Conservation (phyloP, 2,113 vertebrate species). For the Lycocorax pyrrhopterus region DNA sequence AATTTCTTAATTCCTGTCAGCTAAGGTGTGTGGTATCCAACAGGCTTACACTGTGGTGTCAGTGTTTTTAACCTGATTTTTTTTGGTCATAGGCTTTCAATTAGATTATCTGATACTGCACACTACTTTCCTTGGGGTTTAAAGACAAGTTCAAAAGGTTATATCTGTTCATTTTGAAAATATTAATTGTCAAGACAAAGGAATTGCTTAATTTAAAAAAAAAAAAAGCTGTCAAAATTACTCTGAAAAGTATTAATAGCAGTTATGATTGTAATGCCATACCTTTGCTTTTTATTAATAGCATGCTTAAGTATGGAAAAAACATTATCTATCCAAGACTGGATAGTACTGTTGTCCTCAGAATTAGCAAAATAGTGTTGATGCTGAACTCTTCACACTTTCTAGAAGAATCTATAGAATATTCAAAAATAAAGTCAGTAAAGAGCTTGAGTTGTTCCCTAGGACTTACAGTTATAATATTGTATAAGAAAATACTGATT, state of each 20-base stretch:
- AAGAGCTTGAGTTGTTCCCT: neutral
- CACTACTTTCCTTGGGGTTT: neutral
- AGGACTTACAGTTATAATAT: neutral
- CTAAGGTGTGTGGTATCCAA: neutral
- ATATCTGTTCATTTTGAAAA: neutral
- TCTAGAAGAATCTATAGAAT: neutral
- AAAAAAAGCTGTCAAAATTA: neutral
- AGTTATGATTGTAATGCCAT: neutral
- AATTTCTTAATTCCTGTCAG: neutral
- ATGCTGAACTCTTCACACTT: neutral
- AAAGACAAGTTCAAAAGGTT: neutral
- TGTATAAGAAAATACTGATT: neutral
- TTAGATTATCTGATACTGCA: neutral
- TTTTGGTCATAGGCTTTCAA: neutral
- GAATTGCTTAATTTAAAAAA: neutral
- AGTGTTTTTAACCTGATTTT: neutral
- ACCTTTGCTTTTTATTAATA: neutral
- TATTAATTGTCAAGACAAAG: neutral
- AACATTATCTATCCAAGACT: neutral
- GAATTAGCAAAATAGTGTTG: neutral
- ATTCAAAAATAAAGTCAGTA: neutral
- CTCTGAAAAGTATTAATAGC: neutral
- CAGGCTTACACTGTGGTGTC: neutral
- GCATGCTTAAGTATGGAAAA: neutral
- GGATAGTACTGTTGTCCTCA: neutral